These are phyloP conservation scores for Chrysaora quinquecirrha DNA, from an alignment of 30 jellyfish, hydroid and myxozoan species.

Conservation along the genomic window DNA sequence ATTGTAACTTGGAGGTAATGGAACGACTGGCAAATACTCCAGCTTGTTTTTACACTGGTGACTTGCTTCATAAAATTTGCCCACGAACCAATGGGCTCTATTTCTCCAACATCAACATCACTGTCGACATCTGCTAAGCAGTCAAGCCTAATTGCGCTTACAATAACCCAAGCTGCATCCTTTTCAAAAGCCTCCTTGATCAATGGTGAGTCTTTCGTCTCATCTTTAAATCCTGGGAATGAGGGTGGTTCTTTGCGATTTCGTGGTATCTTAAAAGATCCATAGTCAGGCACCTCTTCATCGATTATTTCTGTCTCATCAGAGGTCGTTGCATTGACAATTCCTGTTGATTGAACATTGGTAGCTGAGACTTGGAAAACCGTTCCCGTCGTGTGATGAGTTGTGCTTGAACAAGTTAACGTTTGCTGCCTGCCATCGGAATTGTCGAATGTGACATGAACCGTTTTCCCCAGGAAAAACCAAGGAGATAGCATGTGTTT, in stretches of 20 bases:
- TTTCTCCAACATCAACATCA: slow-evolving; percentile 35
- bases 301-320: slow-evolving; percentile 40
- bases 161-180: slow-evolving; percentile 55
- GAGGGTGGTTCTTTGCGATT: slow-evolving; percentile 30
- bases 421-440: slow-evolving; percentile 55
- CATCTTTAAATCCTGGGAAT: slow-evolving; percentile 50
- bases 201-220: slow-evolving; percentile 22
- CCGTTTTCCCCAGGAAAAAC: slow-evolving; percentile 28
- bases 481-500: slow-evolving; percentile 39
- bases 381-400: slow-evolving; percentile 50
- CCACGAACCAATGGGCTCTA: slow-evolving; percentile 61
- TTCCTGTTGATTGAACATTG: slow-evolving; percentile 31
- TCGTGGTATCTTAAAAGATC: slow-evolving; percentile 52
- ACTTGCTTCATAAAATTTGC: slow-evolving; percentile 33
- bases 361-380: slow-evolving; percentile 26
- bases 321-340: slow-evolving; percentile 7
- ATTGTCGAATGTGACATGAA: slow-evolving; percentile 40
- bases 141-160: slow-evolving; percentile 40
- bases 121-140: slow-evolving; percentile 26
- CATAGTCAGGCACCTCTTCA: slow-evolving; percentile 48
- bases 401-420: slow-evolving; percentile 12
- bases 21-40: slow-evolving; percentile 64
- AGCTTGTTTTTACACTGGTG: slow-evolving; percentile 37
- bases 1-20: slow-evolving; percentile 43
- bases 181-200: slow-evolving; percentile 29